Percentiles rank a stretch among this genome's conserved stretches.
These are phyloP conservation scores for Dynastes tityus DNA, from an alignment of 2,888 invertebrate genomes.

Conservation along the genomic window DNA sequence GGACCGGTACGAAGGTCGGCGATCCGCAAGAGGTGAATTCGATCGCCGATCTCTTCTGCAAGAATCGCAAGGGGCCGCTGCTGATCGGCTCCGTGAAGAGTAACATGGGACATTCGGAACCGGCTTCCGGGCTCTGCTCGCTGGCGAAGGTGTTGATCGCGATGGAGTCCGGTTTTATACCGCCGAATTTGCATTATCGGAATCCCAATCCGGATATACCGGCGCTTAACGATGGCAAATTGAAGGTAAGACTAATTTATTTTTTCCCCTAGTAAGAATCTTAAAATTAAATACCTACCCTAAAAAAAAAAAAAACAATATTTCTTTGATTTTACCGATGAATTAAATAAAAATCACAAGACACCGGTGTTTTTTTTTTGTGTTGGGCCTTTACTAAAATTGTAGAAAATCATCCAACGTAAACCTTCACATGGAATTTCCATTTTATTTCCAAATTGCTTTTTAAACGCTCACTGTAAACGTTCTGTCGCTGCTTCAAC, in stretches of 20 bases:
- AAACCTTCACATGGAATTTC: too few species aligned
- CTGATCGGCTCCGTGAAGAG: conserved; percentile 97
- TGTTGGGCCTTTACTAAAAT: too few species aligned
- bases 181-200: conserved; percentile 92
- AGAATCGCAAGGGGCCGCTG: conserved; percentile 84
- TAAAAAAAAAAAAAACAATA: too few species aligned
- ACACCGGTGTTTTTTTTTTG: too few species aligned
- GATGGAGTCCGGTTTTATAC: conserved; percentile 92
- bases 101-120: conserved; percentile 99
- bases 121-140: conserved; percentile 92
- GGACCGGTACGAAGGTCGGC: conserved; percentile 98
- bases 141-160: conserved; percentile 93
- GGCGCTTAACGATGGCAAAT: conserved; percentile 89
- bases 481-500: too few species aligned
- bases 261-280: too few species aligned
- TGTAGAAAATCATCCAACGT: too few species aligned
- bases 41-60: conserved; percentile 93
- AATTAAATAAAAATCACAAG: too few species aligned
- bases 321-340: too few species aligned
- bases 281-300: too few species aligned
- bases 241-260: conserved; percentile 75
- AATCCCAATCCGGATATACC: conserved; percentile 92
- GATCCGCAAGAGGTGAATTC: conserved; percentile 98
- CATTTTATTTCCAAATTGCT: too few species aligned
- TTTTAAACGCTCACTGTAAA: too few species aligned